phyloP scores from a whole-genome alignment of 1,140 invertebrate genomes.

The Reticulitermes speratus region DNA sequence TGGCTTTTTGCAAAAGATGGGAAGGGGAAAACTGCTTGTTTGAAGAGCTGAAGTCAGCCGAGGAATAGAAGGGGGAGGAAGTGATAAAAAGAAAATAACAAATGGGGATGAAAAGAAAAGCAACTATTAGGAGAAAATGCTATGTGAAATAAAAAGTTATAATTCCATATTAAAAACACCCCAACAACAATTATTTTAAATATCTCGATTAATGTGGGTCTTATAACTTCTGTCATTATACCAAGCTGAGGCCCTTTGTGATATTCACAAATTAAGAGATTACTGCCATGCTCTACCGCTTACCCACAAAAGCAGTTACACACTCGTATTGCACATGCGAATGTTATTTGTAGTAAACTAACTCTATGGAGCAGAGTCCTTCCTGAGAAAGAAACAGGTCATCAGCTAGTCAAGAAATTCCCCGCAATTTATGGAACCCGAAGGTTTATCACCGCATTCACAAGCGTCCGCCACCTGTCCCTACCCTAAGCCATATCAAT shows the following conservation, averaged over 20 bases:
- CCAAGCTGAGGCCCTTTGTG: no score
- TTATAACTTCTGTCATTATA: neutral
- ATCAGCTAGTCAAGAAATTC: no score
- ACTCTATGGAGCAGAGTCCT: no score
- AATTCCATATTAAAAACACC: neutral
- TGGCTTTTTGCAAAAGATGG: neutral
- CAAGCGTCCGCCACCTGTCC: no score
- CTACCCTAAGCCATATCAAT: no score
- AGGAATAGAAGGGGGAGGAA: neutral
- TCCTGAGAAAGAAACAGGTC: no score
- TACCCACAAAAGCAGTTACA: no score
- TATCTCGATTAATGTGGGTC: neutral
- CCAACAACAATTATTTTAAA: neutral
- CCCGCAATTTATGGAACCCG: no score
- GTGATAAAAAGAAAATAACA: conserved; percentile 3
- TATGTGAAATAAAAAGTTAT: neutral
- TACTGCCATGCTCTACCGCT: neutral
- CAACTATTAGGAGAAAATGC: neutral
- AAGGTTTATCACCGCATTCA: no score
- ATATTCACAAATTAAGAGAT: neutral
- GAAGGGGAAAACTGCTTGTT: neutral
- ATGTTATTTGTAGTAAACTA: no score
- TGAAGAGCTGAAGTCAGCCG: neutral
- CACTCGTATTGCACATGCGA: no score
- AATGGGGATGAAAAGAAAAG: neutral